Conservation (phyloP, 2,797 vertebrate species). For the Sus cebifrons region DNA sequence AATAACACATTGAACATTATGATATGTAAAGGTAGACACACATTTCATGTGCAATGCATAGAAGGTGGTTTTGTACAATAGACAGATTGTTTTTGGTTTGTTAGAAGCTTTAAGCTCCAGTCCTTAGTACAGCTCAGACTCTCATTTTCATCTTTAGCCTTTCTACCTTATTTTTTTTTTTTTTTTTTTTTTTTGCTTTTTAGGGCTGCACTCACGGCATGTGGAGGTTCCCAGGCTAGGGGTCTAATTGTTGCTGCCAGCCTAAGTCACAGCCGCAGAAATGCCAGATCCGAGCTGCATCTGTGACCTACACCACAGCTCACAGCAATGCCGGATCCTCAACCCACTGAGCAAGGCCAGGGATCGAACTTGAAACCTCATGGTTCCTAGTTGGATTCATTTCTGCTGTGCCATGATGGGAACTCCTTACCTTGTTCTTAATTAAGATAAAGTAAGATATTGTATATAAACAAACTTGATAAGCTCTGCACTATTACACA, state of each 20-base stretch:
- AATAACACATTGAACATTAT: not conserved
- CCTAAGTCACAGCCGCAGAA: too few relatives aligned
- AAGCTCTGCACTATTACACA: not conserved
- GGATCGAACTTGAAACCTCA: too few relatives aligned
- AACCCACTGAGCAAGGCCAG: too few relatives aligned
- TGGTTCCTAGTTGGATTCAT: too few relatives aligned
- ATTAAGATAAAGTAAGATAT: not conserved
- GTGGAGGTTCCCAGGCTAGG: too few relatives aligned
- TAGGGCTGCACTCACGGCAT: too few relatives aligned
- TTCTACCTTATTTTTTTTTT: not conserved
- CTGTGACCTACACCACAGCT: too few relatives aligned
- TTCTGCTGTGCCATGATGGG: too few relatives aligned
- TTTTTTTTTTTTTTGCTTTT: too few relatives aligned
- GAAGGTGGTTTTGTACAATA: not conserved
- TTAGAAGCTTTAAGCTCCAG: not conserved
- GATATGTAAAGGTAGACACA: not conserved
- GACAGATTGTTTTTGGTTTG: not conserved
- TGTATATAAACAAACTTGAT: not conserved
- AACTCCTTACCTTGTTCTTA: not conserved
- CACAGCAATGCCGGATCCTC: too few relatives aligned
- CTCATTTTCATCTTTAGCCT: not conserved
- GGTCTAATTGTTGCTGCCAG: too few relatives aligned
- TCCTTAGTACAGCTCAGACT: not conserved
- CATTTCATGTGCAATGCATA: not conserved
- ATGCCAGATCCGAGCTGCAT: too few relatives aligned